A percentile compares a stretch with the other conserved stretches of the same genome.
These are phyloP conservation scores for Halictus ligatus DNA, from an alignment of 2,888 invertebrate genomes.

Conservation along the genomic window DNA sequence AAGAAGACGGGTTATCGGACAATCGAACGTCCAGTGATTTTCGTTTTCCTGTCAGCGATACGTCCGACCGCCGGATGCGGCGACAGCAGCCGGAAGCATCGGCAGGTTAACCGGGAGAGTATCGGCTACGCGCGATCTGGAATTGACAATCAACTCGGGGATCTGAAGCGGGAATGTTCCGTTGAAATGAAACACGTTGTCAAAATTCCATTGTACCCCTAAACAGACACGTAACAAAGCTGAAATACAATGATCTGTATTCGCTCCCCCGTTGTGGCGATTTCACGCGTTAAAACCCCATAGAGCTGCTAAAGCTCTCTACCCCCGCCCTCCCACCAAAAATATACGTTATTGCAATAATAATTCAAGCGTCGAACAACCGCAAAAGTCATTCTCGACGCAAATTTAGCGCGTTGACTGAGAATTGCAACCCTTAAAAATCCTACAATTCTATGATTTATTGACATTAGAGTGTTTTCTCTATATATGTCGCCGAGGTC, in stretches of 20 bases:
- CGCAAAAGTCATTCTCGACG: too few species aligned
- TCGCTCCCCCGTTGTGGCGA: background rate
- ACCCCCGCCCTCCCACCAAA: too few species aligned
- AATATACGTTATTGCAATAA: too few species aligned
- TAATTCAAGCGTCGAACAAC: too few species aligned
- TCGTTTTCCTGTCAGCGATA: slow-evolving; percentile 44
- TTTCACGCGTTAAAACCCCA: slow-evolving; percentile 32
- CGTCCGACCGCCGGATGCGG: slow-evolving; percentile 37
- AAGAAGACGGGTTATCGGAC: slow-evolving; percentile 28
- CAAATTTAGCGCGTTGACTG: too few species aligned
- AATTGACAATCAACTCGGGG: slow-evolving; percentile 45
- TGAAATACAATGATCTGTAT: slow-evolving; percentile 27
- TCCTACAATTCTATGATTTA: background rate
- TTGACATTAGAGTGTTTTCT: too few species aligned
- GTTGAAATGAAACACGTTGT: slow-evolving; percentile 21
- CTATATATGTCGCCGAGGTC: too few species aligned
- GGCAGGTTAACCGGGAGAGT: slow-evolving; percentile 25
- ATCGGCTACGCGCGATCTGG: slow-evolving; percentile 24
- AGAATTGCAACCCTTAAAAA: background rate
- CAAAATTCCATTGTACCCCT: background rate
- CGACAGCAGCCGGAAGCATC: slow-evolving; percentile 49
- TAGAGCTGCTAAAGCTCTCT: slow-evolving; percentile 12
- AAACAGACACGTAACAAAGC: slow-evolving; percentile 5
- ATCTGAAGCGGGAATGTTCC: slow-evolving; percentile 22
- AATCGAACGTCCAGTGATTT: slow-evolving; percentile 16